Conservation (phyloP, 2,888 invertebrate species). For the Candidula unifasciata region DNA sequence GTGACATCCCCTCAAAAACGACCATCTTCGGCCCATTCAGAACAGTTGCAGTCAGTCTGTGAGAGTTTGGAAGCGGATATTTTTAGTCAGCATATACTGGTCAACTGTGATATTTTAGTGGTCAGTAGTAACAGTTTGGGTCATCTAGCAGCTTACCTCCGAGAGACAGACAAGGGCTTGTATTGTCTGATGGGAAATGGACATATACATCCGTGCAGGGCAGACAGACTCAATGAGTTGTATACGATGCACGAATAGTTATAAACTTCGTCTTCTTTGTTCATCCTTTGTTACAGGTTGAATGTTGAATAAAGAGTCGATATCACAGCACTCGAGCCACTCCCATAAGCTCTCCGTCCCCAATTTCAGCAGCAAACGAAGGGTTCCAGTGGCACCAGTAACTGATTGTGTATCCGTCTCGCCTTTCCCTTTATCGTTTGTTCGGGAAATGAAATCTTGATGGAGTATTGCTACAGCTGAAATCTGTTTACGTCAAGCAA, state of each 20-base stretch:
- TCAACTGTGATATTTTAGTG: slow-evolving; percentile 45
- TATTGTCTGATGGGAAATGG: slow-evolving; percentile 37
- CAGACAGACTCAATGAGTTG: slow-evolving; percentile 9
- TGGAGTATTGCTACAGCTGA: too few species aligned
- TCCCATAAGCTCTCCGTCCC: too few species aligned
- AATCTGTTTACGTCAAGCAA: too few species aligned
- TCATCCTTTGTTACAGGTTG: too few species aligned
- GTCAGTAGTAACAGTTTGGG: slow-evolving; percentile 40
- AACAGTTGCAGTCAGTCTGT: slow-evolving; percentile 3
- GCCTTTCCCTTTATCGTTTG: too few species aligned
- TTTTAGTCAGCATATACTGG: slow-evolving; percentile 34
- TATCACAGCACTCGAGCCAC: too few species aligned
- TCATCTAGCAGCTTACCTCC: slow-evolving; percentile 37
- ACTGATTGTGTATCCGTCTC: too few species aligned
- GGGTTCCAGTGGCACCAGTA: too few species aligned
- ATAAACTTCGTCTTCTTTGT: not conserved
- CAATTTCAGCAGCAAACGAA: too few species aligned
- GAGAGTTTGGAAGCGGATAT: slow-evolving; percentile 34
- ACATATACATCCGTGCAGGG: slow-evolving; percentile 38
- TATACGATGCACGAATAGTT: slow-evolving; percentile 28
- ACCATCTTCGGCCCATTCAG: not conserved
- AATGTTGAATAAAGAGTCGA: too few species aligned
- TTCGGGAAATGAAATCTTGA: too few species aligned
- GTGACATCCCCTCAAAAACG: not conserved
- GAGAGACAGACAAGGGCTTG: slow-evolving; percentile 38